Conservation (phyloP, 2,888 invertebrate genomes). For the Stenichneumon culpator region DNA sequence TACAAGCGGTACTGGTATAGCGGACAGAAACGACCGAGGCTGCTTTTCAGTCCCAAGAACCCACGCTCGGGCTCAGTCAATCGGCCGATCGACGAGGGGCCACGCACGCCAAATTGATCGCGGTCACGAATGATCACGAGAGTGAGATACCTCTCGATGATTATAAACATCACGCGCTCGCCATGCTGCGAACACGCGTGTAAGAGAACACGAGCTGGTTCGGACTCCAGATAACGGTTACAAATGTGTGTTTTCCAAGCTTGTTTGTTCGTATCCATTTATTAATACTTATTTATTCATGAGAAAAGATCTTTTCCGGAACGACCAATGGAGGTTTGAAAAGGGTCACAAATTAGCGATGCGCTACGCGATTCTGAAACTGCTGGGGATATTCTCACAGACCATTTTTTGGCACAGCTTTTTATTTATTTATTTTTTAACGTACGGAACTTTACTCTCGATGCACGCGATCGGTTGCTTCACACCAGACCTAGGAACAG, state of each 20-base stretch:
- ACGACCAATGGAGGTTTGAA: too few relatives aligned
- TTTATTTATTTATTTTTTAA: constrained; percentile 35
- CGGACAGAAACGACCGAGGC: neutral
- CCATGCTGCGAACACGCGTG: constrained; percentile 50
- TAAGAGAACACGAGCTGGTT: constrained; percentile 35
- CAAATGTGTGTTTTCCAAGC: constrained; percentile 35
- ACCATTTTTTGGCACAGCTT: neutral
- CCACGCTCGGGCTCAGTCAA: constrained; percentile 18
- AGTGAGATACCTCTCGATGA: constrained; percentile 27
- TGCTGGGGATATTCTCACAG: too few relatives aligned
- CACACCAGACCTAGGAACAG: constrained; percentile 2
- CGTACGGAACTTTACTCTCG: constrained; percentile 39
- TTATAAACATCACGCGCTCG: constrained; percentile 37
- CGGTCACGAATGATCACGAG: constrained; percentile 57
- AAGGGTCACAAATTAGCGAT: too few relatives aligned
- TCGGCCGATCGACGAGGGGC: constrained; percentile 24
- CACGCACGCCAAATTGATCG: constrained; percentile 63
- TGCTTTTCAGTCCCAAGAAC: constrained; percentile 27
- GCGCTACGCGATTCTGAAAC: too few relatives aligned
- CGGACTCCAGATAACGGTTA: constrained; percentile 34
- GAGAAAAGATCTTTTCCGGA: too few relatives aligned
- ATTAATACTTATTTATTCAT: constrained; percentile 26
- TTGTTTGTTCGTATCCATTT: constrained; percentile 34
- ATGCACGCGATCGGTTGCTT: constrained; percentile 54
- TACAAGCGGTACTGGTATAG: neutral